Evolutionary conservation across 2,113 vertebrate genomes (phyloP).

Genomic region (Pimephales promelas): DNA sequence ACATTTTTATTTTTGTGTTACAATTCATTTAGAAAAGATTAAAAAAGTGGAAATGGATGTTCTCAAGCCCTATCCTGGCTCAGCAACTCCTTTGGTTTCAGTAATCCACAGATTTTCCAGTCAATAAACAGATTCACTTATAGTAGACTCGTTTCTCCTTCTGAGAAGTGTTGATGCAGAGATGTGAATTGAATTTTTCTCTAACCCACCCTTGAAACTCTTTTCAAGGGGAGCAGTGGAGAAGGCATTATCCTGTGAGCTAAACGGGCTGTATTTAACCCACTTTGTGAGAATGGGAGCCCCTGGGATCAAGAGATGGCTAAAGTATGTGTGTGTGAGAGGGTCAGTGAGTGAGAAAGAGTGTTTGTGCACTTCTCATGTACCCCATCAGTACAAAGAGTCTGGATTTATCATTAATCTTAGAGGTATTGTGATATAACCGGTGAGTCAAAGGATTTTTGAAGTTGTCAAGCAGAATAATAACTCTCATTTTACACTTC

Average conservation of each 20-base stretch:
- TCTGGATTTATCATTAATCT: slow-evolving; percentile 26
- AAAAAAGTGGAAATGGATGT: slow-evolving; percentile 58
- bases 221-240: slow-evolving; percentile 41
- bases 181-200: slow-evolving; percentile 37
- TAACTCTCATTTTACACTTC: background rate
- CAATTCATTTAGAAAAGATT: background rate
- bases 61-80: slow-evolving; percentile 60
- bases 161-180: slow-evolving; percentile 35
- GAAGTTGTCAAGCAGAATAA: slow-evolving; percentile 29
- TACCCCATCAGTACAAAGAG: slow-evolving; percentile 22
- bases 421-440: slow-evolving; percentile 4
- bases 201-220: slow-evolving; percentile 31
- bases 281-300: slow-evolving; percentile 36
- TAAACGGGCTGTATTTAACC: slow-evolving; percentile 42
- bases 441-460: slow-evolving; percentile 20
- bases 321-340: slow-evolving; percentile 19
- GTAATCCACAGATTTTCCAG: slow-evolving; percentile 73
- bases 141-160: slow-evolving; percentile 36
- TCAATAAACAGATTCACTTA: slow-evolving; percentile 68
- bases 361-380: slow-evolving; percentile 29
- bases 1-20: background rate
- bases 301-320: slow-evolving; percentile 41
- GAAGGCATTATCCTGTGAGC: slow-evolving; percentile 25
- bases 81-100: slow-evolving; percentile 67
- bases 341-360: background rate